Conservation (phyloP, 2,797 vertebrate genomes). For the Pangasius sanitwongsei region DNA sequence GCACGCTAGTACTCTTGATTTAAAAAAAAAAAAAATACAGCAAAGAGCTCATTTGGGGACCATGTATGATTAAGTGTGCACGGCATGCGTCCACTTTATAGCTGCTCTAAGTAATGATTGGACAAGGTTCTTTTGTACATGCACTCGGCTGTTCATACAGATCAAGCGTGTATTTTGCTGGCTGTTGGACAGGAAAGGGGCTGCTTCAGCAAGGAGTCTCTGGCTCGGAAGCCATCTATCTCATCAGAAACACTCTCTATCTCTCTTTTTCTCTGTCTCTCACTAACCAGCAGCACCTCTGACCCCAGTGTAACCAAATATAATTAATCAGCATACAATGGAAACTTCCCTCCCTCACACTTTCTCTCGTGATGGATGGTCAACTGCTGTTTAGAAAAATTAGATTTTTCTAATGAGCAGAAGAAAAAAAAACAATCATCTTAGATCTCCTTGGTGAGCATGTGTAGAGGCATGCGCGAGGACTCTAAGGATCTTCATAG, state of each 20-base stretch:
- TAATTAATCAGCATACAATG: constrained; percentile 37
- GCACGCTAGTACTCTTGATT: constrained; percentile 28
- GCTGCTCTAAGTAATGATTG: neutral
- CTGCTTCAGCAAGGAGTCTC: neutral
- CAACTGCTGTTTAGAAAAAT: constrained; percentile 47
- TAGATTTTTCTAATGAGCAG: constrained; percentile 44
- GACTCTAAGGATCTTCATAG: neutral
- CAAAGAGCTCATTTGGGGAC: neutral
- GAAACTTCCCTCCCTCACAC: constrained; percentile 50
- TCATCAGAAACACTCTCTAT: neutral
- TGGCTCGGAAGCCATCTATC: neutral
- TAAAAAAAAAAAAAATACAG: constrained; percentile 5
- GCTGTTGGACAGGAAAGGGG: neutral
- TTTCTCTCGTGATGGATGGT: constrained; percentile 47
- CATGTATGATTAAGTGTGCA: neutral
- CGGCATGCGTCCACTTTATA: neutral
- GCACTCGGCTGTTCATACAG: neutral
- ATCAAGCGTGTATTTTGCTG: neutral
- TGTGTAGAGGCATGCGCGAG: neutral
- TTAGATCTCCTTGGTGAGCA: constrained; percentile 20
- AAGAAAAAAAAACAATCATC: constrained; percentile 19
- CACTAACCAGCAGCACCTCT: constrained; percentile 31
- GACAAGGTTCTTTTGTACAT: constrained; percentile 11
- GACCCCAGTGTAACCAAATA: constrained; percentile 33
- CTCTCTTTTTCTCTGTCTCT: neutral